These are phyloP conservation scores for Cromileptes altivelis DNA, from an alignment of 2,113 vertebrate genomes.

Conservation along the genomic window DNA sequence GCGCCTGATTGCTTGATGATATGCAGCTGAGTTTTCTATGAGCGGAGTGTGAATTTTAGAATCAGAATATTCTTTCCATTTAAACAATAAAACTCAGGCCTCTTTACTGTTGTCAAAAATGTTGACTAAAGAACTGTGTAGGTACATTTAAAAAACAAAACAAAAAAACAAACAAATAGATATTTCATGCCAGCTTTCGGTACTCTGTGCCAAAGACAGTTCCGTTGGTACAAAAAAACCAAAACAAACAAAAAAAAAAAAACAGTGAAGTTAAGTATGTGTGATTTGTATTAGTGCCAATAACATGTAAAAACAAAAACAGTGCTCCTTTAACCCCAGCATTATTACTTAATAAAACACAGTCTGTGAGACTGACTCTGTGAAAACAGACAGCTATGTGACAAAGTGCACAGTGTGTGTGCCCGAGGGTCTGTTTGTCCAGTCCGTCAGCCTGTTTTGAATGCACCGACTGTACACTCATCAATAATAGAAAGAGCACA, in stretches of 20 bases:
- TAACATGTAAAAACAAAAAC: not conserved
- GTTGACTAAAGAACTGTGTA: not conserved
- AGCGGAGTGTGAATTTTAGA: too few species aligned
- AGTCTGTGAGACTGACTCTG: not conserved
- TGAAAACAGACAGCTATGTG: not conserved
- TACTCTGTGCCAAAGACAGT: not conserved
- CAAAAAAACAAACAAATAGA: not conserved
- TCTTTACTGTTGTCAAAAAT: too few species aligned
- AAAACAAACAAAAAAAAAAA: too few species aligned
- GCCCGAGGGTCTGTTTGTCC: slow-evolving; percentile 8
- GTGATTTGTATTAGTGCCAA: not conserved
- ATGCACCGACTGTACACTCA: slow-evolving; percentile 11
- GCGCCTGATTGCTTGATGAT: too few species aligned
- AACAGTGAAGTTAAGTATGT: not conserved
- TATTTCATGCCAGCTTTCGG: not conserved
- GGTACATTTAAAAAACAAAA: too few species aligned
- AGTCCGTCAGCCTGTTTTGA: not conserved
- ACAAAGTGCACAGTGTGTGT: not conserved
- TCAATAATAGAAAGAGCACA: slow-evolving; percentile 54
- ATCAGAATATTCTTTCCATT: too few species aligned
- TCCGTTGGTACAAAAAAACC: not conserved
- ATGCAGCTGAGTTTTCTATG: too few species aligned
- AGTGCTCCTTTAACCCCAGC: not conserved
- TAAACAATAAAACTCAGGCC: too few species aligned
- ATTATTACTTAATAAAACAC: not conserved